Base-by-base conservation (phyloP, 2,797 vertebrate genomes). In the Poeciliopsis paucimaculata region DNA sequence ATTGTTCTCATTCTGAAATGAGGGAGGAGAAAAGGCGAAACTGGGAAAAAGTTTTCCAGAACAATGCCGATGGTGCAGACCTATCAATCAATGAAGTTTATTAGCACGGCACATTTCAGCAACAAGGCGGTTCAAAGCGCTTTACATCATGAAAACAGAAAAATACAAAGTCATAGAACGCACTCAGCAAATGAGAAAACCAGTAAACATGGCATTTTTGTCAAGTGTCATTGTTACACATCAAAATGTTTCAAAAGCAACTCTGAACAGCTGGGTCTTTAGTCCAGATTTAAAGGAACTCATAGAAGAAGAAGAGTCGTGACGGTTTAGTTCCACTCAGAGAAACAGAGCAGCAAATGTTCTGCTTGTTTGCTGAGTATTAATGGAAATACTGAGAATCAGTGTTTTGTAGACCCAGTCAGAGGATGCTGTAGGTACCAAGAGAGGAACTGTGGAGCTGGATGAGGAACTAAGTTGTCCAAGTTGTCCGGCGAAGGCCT, bases 361-460 rank as follows among this genome's bases (percentile, higher is more conserved):
- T 39, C 26, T 23, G 36, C 64, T 26, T 41, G 64, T 34, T 4
- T 10, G 0, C 5, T 12, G 66, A 10, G 23, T 70, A 43, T 70
- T 43, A n/a, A 70, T n/a, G n/a, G 39, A n/a, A 70, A 43, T 13
- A 39, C 66, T 68, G 39, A 41, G 39, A 26, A 26, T 68, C 3
- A 13, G 39, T 41, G 12, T 68, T 66, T 26, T 68, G 36, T 26
- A 39, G 36, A 23, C 64, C 36, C 10, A 39, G 18, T 4, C 2
- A 39, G 20, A n/a, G 9, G 5, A 12, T 13, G 5, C 26, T 23
- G 66, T 15, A n/a, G 66, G 11, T n/a, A 70, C 36, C 39, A 70
- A 41, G 62, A 64, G 60, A 70, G 66, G 39, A 70, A 70, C 39
- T 70, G 66, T n/a, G 66, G 39, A 39, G 13, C 39, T 70, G 66